A percentile compares a stretch with the other conserved stretches of the same genome.
Evolutionary conservation across 2,113 vertebrate species (phyloP).

Genomic region (Crocuta crocuta): DNA sequence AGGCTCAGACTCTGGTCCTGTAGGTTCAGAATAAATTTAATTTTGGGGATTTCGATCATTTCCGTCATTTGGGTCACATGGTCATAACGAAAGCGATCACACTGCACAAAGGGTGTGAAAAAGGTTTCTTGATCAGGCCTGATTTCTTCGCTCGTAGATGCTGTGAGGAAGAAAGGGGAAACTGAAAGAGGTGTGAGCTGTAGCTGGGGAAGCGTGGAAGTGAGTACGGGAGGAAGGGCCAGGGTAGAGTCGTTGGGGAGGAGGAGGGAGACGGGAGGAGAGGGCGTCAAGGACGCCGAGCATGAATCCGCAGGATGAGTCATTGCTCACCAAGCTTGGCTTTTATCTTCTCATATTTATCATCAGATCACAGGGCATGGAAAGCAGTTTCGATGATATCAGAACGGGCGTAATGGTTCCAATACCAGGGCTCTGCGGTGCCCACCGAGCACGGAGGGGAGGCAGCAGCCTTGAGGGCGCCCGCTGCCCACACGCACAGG

Average conservation of each 20-base stretch:
- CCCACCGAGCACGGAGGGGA: neutral
- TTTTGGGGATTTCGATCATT: neutral
- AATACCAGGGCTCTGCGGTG: neutral
- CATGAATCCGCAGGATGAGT: accelerated
- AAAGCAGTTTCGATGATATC: slow-evolving; percentile 14
- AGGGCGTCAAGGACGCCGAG: neutral
- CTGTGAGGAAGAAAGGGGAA: neutral
- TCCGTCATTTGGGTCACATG: neutral
- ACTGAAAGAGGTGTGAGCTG: too few species aligned
- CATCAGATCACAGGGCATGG: neutral
- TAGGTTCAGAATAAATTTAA: neutral
- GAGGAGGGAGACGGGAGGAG: too few species aligned
- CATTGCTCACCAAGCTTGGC: neutral
- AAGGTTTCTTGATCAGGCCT: neutral
- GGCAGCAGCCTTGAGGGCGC: neutral
- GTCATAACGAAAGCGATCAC: neutral
- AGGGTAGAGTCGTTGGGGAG: too few species aligned
- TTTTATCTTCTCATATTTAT: slow-evolving; percentile 23
- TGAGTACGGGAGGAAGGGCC: too few species aligned
- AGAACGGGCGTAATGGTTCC: neutral
- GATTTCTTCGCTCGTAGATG: accelerated
- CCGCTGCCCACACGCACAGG: neutral
- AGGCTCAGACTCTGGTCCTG: neutral
- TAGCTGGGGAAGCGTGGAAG: neutral
- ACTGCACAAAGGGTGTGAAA: neutral